Evolutionary conservation across 2,888 invertebrate genomes (phyloP).

Genomic region (Drosophila rubida): DNA sequence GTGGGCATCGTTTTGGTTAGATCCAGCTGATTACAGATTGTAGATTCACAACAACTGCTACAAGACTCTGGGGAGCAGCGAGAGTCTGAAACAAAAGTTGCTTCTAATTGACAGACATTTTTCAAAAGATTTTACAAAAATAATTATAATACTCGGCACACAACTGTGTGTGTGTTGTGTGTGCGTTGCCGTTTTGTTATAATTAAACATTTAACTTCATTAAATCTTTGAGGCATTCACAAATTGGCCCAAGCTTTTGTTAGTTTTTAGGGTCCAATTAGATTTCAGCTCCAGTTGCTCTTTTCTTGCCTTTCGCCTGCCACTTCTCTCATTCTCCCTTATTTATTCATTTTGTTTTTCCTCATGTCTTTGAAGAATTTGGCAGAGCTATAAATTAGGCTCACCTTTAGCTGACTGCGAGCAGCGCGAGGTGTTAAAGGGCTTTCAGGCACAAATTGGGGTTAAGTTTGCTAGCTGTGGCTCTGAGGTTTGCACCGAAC

Average conservation of each 20-base stretch:
- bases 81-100: constrained; percentile 32
- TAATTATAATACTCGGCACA: constrained; percentile 43
- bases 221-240: constrained; percentile 50
- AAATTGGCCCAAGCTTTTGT: constrained; percentile 47
- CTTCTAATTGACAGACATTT: constrained; percentile 73
- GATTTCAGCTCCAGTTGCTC: constrained; percentile 56
- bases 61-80: constrained; percentile 16
- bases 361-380: constrained; percentile 50
- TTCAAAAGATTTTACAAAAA: constrained; percentile 62
- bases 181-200: constrained; percentile 46
- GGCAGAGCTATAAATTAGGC: constrained; percentile 67
- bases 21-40: constrained; percentile 71
- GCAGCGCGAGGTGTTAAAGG: constrained; percentile 49
- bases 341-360: constrained; percentile 1
- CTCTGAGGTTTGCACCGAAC: background rate
- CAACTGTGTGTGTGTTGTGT: too few relatives aligned
- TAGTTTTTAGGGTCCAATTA: constrained; percentile 67
- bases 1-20: constrained; percentile 73
- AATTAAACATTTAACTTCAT: constrained; percentile 77
- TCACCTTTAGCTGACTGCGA: constrained; percentile 45
- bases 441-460: constrained; percentile 46
- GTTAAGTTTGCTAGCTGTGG: constrained; percentile 33
- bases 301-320: constrained; percentile 19
- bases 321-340: constrained; percentile 1
- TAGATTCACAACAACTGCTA: constrained; percentile 23